Conservation (phyloP, 2,888 invertebrate genomes). For the Agriotes lineatus region DNA sequence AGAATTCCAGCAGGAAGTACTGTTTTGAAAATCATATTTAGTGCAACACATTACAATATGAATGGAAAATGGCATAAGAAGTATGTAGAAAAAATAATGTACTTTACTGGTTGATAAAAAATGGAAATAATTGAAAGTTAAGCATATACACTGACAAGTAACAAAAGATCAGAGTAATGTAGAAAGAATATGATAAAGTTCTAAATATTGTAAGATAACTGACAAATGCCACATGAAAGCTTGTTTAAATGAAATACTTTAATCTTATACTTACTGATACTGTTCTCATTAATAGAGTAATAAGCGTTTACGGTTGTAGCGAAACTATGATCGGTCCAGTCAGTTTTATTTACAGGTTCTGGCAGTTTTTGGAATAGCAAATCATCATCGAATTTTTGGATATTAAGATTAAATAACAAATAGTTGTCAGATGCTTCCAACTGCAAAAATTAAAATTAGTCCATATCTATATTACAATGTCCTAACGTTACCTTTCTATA, state of each 20-base stretch:
- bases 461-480: not conserved
- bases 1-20: conserved; percentile 91
- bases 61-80: too few species aligned
- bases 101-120: too few species aligned
- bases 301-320: conserved; percentile 70
- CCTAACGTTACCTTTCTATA: conserved; percentile 58
- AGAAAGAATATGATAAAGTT: too few species aligned
- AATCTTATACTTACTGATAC: conserved; percentile 71
- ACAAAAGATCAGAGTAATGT: too few species aligned
- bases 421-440: conserved; percentile 65
- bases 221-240: too few species aligned
- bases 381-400: conserved; percentile 67
- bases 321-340: conserved; percentile 68
- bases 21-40: conserved; percentile 66
- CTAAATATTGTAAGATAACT: too few species aligned
- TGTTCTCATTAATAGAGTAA: conserved; percentile 69
- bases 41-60: too few species aligned
- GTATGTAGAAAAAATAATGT: too few species aligned
- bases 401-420: conserved; percentile 66
- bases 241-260: too few species aligned
- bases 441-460: conserved; percentile 52
- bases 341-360: conserved; percentile 68
- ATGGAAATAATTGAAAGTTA: too few species aligned
- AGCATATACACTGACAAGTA: too few species aligned
- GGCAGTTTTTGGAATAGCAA: conserved; percentile 64